These are phyloP conservation scores for Acropora yongei DNA, from an alignment of 64 coral and sea anemone genomes.

Conservation along the genomic window DNA sequence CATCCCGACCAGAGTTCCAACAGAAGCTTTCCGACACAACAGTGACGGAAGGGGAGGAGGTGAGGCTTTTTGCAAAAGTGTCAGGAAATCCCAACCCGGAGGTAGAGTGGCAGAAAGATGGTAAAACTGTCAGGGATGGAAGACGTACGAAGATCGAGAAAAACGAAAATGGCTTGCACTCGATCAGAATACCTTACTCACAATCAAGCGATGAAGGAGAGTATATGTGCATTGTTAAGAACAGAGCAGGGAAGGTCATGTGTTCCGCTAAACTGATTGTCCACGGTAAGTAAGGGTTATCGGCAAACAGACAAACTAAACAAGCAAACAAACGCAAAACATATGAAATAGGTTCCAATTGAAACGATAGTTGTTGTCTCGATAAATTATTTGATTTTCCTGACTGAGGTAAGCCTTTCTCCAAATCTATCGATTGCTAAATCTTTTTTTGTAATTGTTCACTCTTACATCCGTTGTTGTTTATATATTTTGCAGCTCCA, in stretches of 20 bases:
- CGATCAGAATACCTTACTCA: conserved; percentile 17
- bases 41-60: conserved; percentile 64
- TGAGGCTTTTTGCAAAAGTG: conserved; percentile 64
- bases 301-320: too few relatives aligned
- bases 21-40: conserved; percentile 63
- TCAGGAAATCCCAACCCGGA: conserved; percentile 70
- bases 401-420: too few relatives aligned
- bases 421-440: too few relatives aligned
- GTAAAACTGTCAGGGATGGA: conserved; percentile 65
- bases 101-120: conserved; percentile 89
- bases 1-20: conserved; percentile 67
- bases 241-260: conserved; percentile 45
- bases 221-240: conserved; percentile 53
- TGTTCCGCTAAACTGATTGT: conserved; percentile 55
- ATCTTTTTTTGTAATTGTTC: too few relatives aligned
- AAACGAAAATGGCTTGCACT: conserved; percentile 30
- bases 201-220: conserved; percentile 49
- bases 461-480: too few relatives aligned
- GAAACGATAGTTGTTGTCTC: too few relatives aligned
- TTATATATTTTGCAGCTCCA: neutral
- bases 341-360: too few relatives aligned
- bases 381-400: too few relatives aligned
- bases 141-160: conserved; percentile 62
- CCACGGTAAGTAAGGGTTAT: neutral
- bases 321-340: too few relatives aligned